Conservation (phyloP, 2,888 invertebrate genomes). For the Lasioglossum malachurum region DNA sequence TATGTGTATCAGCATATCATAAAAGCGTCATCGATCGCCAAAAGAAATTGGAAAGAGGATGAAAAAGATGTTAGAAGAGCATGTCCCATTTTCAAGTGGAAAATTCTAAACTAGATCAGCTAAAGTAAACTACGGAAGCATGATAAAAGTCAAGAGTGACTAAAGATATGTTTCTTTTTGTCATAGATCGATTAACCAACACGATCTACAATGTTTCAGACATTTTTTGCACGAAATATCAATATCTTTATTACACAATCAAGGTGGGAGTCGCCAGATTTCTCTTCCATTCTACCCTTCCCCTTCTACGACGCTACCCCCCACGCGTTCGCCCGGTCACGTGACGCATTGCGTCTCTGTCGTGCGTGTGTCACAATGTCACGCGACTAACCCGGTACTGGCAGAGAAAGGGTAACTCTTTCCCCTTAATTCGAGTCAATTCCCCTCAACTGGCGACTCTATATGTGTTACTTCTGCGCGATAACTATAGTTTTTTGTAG, state of each 20-base stretch:
- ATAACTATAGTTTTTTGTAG: constrained; percentile 22
- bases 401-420: too few relatives aligned
- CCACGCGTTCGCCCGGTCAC: too few relatives aligned
- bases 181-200: constrained; percentile 54
- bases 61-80: constrained; percentile 47
- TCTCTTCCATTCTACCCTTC: too few relatives aligned
- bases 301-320: too few relatives aligned
- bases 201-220: constrained; percentile 34
- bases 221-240: not conserved
- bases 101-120: constrained; percentile 57
- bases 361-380: too few relatives aligned
- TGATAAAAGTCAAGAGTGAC: constrained; percentile 40
- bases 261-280: too few relatives aligned
- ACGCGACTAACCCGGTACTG: too few relatives aligned
- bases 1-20: constrained; percentile 62
- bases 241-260: constrained; percentile 4
- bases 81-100: constrained; percentile 38
- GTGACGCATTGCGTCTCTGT: too few relatives aligned
- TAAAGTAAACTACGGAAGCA: constrained; percentile 67
- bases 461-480: not conserved
- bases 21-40: constrained; percentile 62
- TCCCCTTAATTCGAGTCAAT: too few relatives aligned
- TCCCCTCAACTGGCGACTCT: too few relatives aligned
- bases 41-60: constrained; percentile 19
- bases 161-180: constrained; percentile 42